phyloP scores from a whole-genome alignment of 2,888 invertebrate species.

The Galerucella calmariensis region DNA sequence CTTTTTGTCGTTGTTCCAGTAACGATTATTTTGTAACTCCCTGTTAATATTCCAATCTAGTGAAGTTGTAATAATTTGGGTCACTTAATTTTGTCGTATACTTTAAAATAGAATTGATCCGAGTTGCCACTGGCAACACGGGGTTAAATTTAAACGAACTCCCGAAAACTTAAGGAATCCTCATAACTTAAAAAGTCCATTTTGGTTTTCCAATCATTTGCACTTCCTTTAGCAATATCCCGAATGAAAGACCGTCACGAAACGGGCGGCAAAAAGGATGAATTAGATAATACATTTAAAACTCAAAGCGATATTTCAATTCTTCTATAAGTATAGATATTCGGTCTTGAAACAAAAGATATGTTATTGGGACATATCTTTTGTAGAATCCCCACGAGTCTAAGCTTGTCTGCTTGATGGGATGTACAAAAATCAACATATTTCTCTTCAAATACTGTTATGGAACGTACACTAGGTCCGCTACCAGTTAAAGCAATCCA shows the following conservation, averaged over 20 bases:
- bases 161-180: constrained; percentile 47
- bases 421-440: no score
- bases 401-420: no score
- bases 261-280: background rate
- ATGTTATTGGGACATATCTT: no score
- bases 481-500: no score
- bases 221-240: constrained; percentile 50
- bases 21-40: background rate
- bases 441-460: no score
- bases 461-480: no score
- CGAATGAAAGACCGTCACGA: background rate
- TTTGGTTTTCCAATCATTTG: constrained; percentile 55
- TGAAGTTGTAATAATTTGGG: background rate
- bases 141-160: background rate
- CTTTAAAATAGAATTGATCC: background rate
- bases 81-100: background rate
- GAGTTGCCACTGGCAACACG: background rate
- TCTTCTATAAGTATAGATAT: no score
- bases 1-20: background rate
- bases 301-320: no score
- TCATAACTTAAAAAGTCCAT: constrained; percentile 53
- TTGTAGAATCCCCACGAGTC: no score
- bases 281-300: background rate
- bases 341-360: no score
- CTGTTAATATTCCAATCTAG: background rate